Percentiles rank a stretch among this genome's conserved stretches.
These are phyloP conservation scores for Pachypeltis micranthus DNA, from an alignment of 1,140 invertebrate genomes.

Conservation along the genomic window DNA sequence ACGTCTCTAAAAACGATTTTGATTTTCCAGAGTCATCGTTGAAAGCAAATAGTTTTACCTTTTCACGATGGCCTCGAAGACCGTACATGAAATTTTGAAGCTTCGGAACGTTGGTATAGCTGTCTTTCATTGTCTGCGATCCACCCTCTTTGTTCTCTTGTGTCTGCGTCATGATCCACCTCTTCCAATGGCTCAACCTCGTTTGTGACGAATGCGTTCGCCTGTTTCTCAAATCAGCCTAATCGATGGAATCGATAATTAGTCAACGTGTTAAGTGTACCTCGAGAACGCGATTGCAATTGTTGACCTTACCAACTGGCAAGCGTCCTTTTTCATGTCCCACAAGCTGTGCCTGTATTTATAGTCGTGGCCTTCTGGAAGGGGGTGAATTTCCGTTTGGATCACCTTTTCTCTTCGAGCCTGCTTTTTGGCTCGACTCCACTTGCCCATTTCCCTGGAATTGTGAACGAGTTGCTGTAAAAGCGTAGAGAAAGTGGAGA, in stretches of 20 bases:
- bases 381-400: constrained; percentile 58
- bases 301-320: constrained; percentile 47
- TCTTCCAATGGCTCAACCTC: neutral
- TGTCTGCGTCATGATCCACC: constrained; percentile 38
- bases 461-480: too few relatives aligned
- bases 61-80: constrained; percentile 38
- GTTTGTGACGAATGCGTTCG: neutral
- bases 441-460: neutral
- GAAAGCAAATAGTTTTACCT: too few relatives aligned
- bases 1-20: too few relatives aligned
- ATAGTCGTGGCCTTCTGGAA: constrained; percentile 47
- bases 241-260: neutral
- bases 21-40: too few relatives aligned
- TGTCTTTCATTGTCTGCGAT: constrained; percentile 43
- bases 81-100: constrained; percentile 42
- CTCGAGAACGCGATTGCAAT: neutral
- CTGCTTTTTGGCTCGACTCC: neutral
- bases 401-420: constrained; percentile 41
- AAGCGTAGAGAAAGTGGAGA: too few relatives aligned
- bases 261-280: neutral
- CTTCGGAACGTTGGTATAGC: constrained; percentile 39
- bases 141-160: constrained; percentile 35
- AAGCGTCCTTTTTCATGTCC: constrained; percentile 54
- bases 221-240: constrained; percentile 13
- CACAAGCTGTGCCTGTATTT: constrained; percentile 65